Evolutionary conservation across 2,797 vertebrate species (phyloP), one percentile per base, ranked within the genome.

Genomic region (Anabas testudineus): DNA sequence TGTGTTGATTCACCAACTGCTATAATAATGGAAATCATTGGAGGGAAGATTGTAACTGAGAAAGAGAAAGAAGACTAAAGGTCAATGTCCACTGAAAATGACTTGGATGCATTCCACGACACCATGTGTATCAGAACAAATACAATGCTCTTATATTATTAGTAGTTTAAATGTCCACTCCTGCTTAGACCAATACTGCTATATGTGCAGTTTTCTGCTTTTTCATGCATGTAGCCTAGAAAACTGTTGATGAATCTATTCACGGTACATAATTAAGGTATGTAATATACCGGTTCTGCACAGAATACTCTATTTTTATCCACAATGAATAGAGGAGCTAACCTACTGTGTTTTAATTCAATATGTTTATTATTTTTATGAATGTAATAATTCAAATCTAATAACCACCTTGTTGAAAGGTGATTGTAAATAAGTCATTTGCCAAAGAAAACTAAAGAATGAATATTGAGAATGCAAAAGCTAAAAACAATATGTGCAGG

Each of bases 1-100:
- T 76, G 83, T 78, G 84, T 80, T 76, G 62, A 76, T 71, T 78
- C 74, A 58, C 65, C 49, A 76, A 67, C 63, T 65, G 81, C 59
- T 71, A 74, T 67, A 77, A 82, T 71, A 82, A 82, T 66, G 60
- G 78, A 79, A 83, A 73, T 80, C 24, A 74, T 26, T 65, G 57
- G 56, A 78, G 71, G 46, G 76, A 67, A 70, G 67, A 84, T n/a
- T 61, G 66, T 41, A 68, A 78, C 62, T 46, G 61, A 60, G 80
- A 78, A 57, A 63, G 55, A 62, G 53, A 47, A 56, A 60, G 21
- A 71, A 57, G 28, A 80, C 55, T 67, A 80, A 80, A 82, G 71
- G 71, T 73, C 63, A 78, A n/a, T 54, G 66, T 81, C 71, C 66
- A 65, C 28, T 66, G 74, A 55, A 83, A 81, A 77, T 71, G 58